phyloP scores from a whole-genome alignment of 2,797 vertebrate genomes.

The Rhincodon typus region DNA sequence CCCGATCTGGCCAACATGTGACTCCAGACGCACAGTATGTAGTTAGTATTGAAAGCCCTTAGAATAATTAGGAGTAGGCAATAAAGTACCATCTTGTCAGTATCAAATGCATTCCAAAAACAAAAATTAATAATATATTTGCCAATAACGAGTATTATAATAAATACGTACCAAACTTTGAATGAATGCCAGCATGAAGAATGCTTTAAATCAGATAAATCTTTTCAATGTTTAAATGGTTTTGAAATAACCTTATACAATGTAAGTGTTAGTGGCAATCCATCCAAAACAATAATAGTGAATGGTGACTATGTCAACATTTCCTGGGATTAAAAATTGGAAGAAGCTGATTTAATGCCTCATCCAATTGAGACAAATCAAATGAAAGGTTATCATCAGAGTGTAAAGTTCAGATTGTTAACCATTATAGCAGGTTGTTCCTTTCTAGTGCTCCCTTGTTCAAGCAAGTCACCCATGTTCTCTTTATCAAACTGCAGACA shows the following conservation, averaged over 20 bases:
- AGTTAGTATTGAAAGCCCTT: background rate
- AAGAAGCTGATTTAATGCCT: background rate
- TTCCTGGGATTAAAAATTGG: background rate
- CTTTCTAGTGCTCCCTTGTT: conserved; percentile 69
- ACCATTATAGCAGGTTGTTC: conserved; percentile 58
- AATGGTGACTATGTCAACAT: background rate
- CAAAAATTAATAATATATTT: background rate
- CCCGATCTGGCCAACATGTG: background rate
- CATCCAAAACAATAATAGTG: background rate
- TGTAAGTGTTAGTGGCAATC: background rate
- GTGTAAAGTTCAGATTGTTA: conserved; percentile 47
- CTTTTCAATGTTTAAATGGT: background rate
- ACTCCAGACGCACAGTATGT: conserved; percentile 19
- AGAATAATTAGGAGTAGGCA: background rate
- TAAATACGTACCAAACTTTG: background rate
- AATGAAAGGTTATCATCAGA: conserved; percentile 21
- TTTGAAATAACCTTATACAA: background rate
- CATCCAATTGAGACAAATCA: background rate
- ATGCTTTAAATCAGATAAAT: background rate
- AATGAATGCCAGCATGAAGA: background rate
- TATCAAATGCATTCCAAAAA: no score
- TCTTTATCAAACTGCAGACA: conserved; percentile 69
- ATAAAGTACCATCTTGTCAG: background rate
- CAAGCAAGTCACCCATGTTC: conserved; percentile 41
- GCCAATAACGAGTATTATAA: background rate